Evolutionary conservation across 2,113 vertebrate genomes (phyloP).

Genomic region (Crotalus tigris): DNA sequence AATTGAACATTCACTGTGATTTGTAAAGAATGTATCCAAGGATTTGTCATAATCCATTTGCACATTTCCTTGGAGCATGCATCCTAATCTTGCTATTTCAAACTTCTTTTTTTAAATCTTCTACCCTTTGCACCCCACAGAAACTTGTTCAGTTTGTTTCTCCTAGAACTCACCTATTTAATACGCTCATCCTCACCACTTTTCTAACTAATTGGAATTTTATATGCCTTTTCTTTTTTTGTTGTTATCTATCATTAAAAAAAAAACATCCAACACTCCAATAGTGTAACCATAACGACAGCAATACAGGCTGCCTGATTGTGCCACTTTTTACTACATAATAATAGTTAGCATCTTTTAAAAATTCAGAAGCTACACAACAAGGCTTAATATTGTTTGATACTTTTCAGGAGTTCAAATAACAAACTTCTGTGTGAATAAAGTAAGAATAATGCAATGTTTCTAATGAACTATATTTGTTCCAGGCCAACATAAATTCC

Average conservation of each 20-base stretch:
- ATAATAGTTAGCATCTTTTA: not conserved
- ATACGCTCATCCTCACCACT: not conserved
- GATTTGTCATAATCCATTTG: not conserved
- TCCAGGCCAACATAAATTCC: not conserved
- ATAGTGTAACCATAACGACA: not conserved
- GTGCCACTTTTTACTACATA: not conserved
- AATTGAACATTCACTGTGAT: not conserved
- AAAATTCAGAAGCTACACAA: not conserved
- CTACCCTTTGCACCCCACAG: not conserved
- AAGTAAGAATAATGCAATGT: not conserved
- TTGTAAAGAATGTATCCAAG: not conserved
- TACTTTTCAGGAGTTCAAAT: not conserved
- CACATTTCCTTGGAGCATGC: too few relatives aligned
- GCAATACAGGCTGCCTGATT: not conserved
- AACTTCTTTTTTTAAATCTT: not conserved
- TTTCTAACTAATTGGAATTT: not conserved
- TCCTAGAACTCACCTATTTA: not conserved
- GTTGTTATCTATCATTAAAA: not conserved
- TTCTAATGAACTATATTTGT: not conserved
- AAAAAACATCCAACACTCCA: not conserved
- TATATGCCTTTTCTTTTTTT: not conserved
- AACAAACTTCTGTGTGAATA: not conserved
- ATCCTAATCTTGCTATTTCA: not conserved
- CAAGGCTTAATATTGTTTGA: not conserved
- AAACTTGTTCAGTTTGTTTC: not conserved